Evolutionary conservation across 2,888 invertebrate genomes (phyloP), one percentile per base, ranked within the genome.

Genomic region (Tholera decimalis): DNA sequence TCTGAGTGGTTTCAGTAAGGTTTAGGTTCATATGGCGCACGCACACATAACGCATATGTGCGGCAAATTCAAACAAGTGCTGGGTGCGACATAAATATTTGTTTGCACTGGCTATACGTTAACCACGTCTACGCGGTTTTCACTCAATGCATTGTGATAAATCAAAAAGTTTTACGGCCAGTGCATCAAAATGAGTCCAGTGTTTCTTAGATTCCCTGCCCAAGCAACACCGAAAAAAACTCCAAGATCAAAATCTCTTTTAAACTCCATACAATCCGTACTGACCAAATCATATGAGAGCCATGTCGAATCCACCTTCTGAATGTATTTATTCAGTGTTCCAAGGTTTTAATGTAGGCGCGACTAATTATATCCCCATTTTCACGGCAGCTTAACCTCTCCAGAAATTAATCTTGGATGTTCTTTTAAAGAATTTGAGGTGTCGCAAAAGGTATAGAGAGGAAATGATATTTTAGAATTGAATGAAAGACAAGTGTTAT

Each of bases 331-430:
- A n/a, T 44, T 70, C 9, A 30, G 1, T 22, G n/a, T 20, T 9
- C 13, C 59, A 78, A 78, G 79, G 77, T 80, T 86, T 73, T 79
- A 84, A 81, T 82, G 78, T 69, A 75, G 68, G 68, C 70, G 70
- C 69, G 70, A 60, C 73, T 73, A 69, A 82, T 80, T 82, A 77
- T 65, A 58, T 44, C 24, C n/a, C 51, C 54, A 55, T 50, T 73
- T 77, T 76, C 77, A 73, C 57, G 73, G 62, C 43, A 73, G 57
- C 73, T 78, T 78, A 73, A 73, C 47, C 77, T 73, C 65, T 41
- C 47, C 44, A 65, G 62, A 68, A 67, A 77, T 72, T 67, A 72
- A 56, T 80, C 55, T 67, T 68, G 66, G 74, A 43, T 65, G 77
- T 70, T 55, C 44, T 51, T 70, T 71, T 75, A 68, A 41, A 71